Evolutionary conservation across 2,888 invertebrate species (phyloP).

Genomic region (Electrophaes corylata): DNA sequence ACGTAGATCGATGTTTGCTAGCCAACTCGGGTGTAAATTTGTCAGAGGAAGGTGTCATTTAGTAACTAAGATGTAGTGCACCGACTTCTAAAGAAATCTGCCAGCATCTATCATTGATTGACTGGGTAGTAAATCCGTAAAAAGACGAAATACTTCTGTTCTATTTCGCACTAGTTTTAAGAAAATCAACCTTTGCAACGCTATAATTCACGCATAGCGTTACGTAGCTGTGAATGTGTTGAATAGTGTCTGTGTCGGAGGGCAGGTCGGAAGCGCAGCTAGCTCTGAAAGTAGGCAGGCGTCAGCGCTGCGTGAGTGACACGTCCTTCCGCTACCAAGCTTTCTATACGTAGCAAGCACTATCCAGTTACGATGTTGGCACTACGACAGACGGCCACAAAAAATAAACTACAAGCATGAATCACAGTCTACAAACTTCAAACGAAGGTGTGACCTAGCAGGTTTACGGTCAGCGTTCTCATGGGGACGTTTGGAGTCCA

Average conservation of each 20-base stretch:
- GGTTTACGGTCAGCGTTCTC: conserved; percentile 39
- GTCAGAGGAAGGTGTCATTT: conserved; percentile 1
- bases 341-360: conserved; percentile 56
- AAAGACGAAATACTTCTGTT: not conserved
- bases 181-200: conserved; percentile 12
- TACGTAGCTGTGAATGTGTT: conserved; percentile 50
- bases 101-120: not conserved
- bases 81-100: not conserved
- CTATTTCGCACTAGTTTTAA: no score
- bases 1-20: conserved; percentile 23
- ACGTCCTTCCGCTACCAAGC: conserved; percentile 76
- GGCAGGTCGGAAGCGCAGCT: conserved; percentile 73
- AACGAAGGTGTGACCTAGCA: conserved; percentile 2
- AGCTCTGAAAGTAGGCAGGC: conserved; percentile 74
- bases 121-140: not conserved
- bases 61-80: conserved; percentile 1
- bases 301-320: conserved; percentile 72
- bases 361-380: conserved; percentile 59
- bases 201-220: conserved; percentile 22
- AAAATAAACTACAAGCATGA: conserved; percentile 28
- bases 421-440: conserved; percentile 8
- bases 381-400: conserved; percentile 46
- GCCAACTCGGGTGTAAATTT: conserved; percentile 12
- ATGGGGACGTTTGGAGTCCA: conserved; percentile 50
- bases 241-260: conserved; percentile 64